Conservation (phyloP, 2,113 vertebrate species). For the Copsychus sechellarum region DNA sequence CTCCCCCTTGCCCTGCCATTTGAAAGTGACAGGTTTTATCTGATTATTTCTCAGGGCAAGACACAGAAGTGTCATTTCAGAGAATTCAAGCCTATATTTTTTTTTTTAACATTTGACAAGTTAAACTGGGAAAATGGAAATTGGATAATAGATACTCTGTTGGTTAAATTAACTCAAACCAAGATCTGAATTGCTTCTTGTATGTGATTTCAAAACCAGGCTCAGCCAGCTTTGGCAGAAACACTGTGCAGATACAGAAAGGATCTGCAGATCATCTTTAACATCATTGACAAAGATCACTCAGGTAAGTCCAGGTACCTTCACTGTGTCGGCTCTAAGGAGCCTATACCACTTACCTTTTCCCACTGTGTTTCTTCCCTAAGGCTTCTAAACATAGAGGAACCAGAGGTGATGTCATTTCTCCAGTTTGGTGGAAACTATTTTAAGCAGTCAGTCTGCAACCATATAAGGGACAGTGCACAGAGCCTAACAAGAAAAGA, state of each 20-base stretch:
- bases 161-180: background rate
- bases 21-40: background rate
- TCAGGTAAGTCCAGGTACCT: slow-evolving; percentile 79
- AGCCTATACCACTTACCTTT: background rate
- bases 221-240: slow-evolving; percentile 84
- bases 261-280: slow-evolving; percentile 93
- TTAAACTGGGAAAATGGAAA: background rate
- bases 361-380: background rate
- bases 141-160: background rate
- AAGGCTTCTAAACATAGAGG: background rate
- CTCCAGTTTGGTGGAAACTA: background rate
- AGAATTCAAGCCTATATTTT: background rate
- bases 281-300: slow-evolving; percentile 92
- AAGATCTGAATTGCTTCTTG: background rate
- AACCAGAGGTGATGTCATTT: slow-evolving; percentile 7
- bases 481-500: background rate
- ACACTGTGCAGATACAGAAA: slow-evolving; percentile 90
- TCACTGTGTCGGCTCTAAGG: background rate
- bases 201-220: slow-evolving; percentile 70
- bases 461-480: background rate
- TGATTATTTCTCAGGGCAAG: background rate
- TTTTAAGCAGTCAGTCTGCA: slow-evolving; percentile 4
- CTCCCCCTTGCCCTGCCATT: background rate
- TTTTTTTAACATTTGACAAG: background rate
- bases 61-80: background rate